Evolutionary conservation across 37 sponge, comb jelly and placozoan species (phyloP), one percentile per base, ranked within the genome.

Genomic region (Chondrilla cf. caribensis): DNA sequence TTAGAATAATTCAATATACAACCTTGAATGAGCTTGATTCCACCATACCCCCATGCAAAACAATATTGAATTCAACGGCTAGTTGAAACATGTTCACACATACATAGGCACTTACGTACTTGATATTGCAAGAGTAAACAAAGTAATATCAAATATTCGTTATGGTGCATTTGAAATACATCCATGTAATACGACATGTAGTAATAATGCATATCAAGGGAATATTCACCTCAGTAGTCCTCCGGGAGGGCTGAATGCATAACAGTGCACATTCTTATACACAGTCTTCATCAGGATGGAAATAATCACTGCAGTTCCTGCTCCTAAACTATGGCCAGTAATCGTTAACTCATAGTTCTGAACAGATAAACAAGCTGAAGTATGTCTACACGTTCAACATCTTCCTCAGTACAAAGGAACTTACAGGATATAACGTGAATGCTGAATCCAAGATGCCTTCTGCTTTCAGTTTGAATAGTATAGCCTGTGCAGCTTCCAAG

Each of bases 241-340:
- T 18, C 85, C 85, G 60, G 67, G 88, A 39, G 92, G 92, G 24
- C 85, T 58, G 73, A 77, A 91, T n/a, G 88, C 92, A 87, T 70
- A 91, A 40, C 92, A 91, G 43, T 91, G 88, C 17, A 91, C 79
- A 15, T 19, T 87, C 22, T 54, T 73, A 60, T 87, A 85, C n/a
- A 58, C 29, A 1, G 71, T 58, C 58, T 85, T 84, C n/a, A 91
- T 55, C 9, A 85, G 38, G 17, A 91, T 82, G n/a, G 88, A 82
- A 66, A 91, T 60, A 33, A 91, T 68, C 68, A 66, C 78, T 21
- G 88, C 92, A 42, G 40, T 64, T 11, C 83, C 88, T 40, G 92
- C 92, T 54, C 92, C 92, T 19, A 83, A 47, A 22, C 88, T 87
- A 72, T 91, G 92, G 25, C 92, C 92, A 55, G 73, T 59, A 6